These are phyloP conservation scores for Rhizomys pruinosus DNA, from an alignment of 2,113 vertebrate species.

Conservation along the genomic window DNA sequence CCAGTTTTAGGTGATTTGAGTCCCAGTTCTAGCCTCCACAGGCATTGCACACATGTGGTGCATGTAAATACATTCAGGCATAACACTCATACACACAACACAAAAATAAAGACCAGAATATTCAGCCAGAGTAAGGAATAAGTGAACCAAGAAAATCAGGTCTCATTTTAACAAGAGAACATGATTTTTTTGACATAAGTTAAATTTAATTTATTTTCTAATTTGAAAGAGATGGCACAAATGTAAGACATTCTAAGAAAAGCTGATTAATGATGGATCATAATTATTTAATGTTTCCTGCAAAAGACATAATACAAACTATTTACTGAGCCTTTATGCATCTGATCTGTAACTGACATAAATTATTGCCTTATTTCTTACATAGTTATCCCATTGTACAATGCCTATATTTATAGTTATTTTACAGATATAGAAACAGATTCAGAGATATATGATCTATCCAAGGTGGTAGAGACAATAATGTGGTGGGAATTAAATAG, in stretches of 20 bases:
- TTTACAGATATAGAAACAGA: constrained; percentile 20
- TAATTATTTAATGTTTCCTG: not conserved
- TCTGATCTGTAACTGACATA: not conserved
- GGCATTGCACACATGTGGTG: too few relatives aligned
- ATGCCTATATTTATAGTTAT: not conserved
- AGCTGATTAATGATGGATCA: not conserved
- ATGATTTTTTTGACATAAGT: not conserved
- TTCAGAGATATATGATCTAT: not conserved
- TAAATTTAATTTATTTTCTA: constrained; percentile 6
- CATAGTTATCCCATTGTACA: not conserved
- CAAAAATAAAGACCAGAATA: too few relatives aligned
- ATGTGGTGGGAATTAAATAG: not conserved
- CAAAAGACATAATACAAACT: not conserved
- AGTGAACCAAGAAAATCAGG: not conserved
- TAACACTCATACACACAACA: too few relatives aligned
- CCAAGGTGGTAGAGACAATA: not conserved
- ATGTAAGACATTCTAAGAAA: not conserved
- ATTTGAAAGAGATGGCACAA: not conserved
- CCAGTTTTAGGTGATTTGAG: too few relatives aligned
- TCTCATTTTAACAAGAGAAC: constrained; percentile 32
- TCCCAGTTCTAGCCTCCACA: too few relatives aligned
- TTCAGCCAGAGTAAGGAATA: not conserved
- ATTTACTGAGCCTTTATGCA: not conserved
- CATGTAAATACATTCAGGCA: too few relatives aligned
- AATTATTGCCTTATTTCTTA: not conserved